Evolutionary conservation across 2,797 vertebrate species (phyloP), one percentile per base, ranked within the genome.

Genomic region (Austrolebias charrua): DNA sequence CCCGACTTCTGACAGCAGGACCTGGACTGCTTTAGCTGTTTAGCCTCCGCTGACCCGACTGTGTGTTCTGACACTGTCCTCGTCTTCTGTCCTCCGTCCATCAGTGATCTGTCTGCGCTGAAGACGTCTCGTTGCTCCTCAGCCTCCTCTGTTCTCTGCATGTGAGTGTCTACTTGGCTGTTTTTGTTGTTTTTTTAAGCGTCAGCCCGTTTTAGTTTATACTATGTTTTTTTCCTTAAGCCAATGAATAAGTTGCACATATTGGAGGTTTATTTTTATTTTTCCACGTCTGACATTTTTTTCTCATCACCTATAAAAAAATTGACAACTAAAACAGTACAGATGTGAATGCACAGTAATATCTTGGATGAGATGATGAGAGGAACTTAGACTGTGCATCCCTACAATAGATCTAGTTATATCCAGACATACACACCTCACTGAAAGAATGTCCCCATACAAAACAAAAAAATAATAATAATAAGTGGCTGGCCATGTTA

Each of bases 91-190:
- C 52, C 49, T 60, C 46, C 54, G 47, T 63, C 61, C 51, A 40
- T 63, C 69, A 40, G 4, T 56, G 16, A 45, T 55, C 60, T 45
- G 49, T 58, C 53, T 63, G 60, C 49, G 70, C 72, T 69, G 73
- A 65, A 66, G 76, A 80, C 46, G 3, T 63, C 56, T 77, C 60
- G 20, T 50, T 9, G 42, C 56, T 53, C 55, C 58, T 65, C 75
- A 55, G 47, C 72, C 66, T 46, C 46, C 72, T 44, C 74, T 59
- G 66, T 53, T 45, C 69, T 54, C 69, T 69, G 51, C 62, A 73
- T 67, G 89, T 89, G 78, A 87, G 89, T 88, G 65, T 62, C 44
- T 73, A 44, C 54, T 24, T 70, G 52, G 71, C 51, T 54, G 19
- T 67, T 40, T 13, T 55, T 13, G n/a, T 15, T 33, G 35, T 38